Base-by-base conservation (phyloP, 2,797 vertebrate genomes). In the Channallabes apus region DNA sequence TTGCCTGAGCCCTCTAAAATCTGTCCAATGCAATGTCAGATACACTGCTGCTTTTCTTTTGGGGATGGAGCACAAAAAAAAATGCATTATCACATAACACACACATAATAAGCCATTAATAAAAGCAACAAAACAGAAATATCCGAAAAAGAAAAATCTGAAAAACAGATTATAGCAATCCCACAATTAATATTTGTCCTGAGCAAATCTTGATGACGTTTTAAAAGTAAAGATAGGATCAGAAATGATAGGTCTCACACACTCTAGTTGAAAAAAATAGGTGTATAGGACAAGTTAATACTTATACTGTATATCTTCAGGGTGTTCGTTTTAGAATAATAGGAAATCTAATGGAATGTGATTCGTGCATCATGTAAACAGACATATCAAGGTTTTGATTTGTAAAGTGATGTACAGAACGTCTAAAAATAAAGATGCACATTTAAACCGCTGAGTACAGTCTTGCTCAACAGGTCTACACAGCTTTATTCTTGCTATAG, bases 1-100 rank as follows among this genome's bases (percentile, higher is more conserved):
- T 87, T 87, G 80, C 80, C 61, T 38, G 6, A 77, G 54, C 46
- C 51, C 84, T 67, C 51, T n/a, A 82, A 80, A 87, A 79, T 82
- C 79, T 51, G 59, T 71, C 83, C 65, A 72, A 84, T 41, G 79
- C 24, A 22, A 85, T 72, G 80, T 85, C 83, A 87, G 59, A 82
- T 72, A 59, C 35, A 80, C 17, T 6, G 32, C 75, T 67, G 76
- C 46, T 54, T 83, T 71, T 71, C 38, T 29, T 59, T 29, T 32
- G 17, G 75, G 59, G 46, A 38, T 54, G 0, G 14, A 73, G 61
- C 32, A 18, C 41, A 78, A 20, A 80, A 84, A 80, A 67, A 32
- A 29, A 59, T 20, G 8, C 59, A 76, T 32, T 72, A 67, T 41
- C 6, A 79, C 46, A 75, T 20, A 22, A 67, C 17, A 68, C n/a